phyloP scores from a whole-genome alignment of 2,797 vertebrate genomes.

The Coregonus suidteri region DNA sequence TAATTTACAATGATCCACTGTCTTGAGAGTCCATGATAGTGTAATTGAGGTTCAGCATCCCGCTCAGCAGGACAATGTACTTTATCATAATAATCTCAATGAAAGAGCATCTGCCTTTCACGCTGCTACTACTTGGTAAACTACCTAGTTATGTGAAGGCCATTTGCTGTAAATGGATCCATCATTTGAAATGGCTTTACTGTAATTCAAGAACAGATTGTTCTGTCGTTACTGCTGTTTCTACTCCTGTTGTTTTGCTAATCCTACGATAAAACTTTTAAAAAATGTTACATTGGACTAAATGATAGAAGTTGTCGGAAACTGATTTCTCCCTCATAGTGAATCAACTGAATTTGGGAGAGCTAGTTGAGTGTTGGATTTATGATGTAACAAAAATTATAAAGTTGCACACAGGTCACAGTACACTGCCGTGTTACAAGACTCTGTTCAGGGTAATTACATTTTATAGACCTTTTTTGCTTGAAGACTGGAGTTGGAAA shows the following conservation, averaged over 20 bases:
- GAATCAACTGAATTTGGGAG: conserved; percentile 10
- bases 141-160: conserved; percentile 36
- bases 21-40: not conserved
- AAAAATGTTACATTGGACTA: conserved; percentile 60
- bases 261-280: conserved; percentile 46
- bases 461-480: conserved; percentile 67
- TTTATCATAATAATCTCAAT: conserved; percentile 63
- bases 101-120: conserved; percentile 62
- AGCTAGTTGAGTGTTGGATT: conserved; percentile 31
- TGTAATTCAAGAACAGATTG: conserved; percentile 40
- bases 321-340: conserved; percentile 23
- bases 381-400: conserved; percentile 39
- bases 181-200: conserved; percentile 13
- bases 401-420: conserved; percentile 49
- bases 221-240: conserved; percentile 36
- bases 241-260: conserved; percentile 47
- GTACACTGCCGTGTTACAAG: conserved; percentile 53
- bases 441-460: conserved; percentile 65
- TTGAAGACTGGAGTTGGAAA: conserved; percentile 57
- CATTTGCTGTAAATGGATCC: conserved; percentile 46
- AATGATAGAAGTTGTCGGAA: conserved; percentile 43
- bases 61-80: conserved; percentile 51
- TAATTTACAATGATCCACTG: not conserved
- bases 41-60: not conserved
- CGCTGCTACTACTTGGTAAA: conserved; percentile 37